phyloP scores from a whole-genome alignment of 2,113 vertebrate genomes.

The Eonycteris spelaea region DNA sequence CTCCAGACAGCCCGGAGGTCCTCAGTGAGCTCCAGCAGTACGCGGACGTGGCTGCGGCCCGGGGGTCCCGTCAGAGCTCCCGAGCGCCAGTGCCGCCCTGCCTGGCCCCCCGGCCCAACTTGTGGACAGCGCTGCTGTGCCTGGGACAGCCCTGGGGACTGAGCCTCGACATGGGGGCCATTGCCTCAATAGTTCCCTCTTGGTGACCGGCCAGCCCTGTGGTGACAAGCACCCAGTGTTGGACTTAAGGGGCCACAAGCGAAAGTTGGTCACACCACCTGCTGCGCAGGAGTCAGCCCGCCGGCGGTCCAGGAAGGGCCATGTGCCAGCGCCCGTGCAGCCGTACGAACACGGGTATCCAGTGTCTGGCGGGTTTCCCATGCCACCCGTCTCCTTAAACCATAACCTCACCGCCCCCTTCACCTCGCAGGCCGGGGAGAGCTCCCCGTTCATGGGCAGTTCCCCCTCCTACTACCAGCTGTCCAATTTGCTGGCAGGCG shows the following conservation, averaged over 20 bases:
- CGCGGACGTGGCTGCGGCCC: slow-evolving; percentile 83
- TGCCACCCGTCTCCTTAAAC: slow-evolving; percentile 92
- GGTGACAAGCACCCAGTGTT: slow-evolving; percentile 80
- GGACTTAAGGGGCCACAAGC: slow-evolving; percentile 90
- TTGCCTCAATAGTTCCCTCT: slow-evolving; percentile 79
- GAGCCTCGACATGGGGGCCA: slow-evolving; percentile 81
- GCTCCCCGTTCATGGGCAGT: slow-evolving; percentile 90
- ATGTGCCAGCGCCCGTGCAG: slow-evolving; percentile 83
- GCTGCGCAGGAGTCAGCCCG: slow-evolving; percentile 83
- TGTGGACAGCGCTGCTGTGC: slow-evolving; percentile 63
- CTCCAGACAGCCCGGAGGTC: slow-evolving; percentile 93
- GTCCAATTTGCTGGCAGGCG: slow-evolving; percentile 92
- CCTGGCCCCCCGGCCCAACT: slow-evolving; percentile 70
- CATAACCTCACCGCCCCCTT: slow-evolving; percentile 88
- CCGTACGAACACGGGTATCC: slow-evolving; percentile 88
- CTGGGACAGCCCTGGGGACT: slow-evolving; percentile 74
- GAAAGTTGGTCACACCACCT: slow-evolving; percentile 84
- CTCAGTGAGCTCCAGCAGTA: slow-evolving; percentile 94
- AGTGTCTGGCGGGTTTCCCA: slow-evolving; percentile 87
- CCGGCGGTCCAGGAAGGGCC: slow-evolving; percentile 85
- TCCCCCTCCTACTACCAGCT: slow-evolving; percentile 92
- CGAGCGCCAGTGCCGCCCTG: slow-evolving; percentile 65
- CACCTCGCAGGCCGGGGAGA: slow-evolving; percentile 90
- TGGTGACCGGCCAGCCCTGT: slow-evolving; percentile 78
- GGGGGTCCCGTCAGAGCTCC: slow-evolving; percentile 80